These are phyloP conservation scores for Glossophaga mutica DNA, from an alignment of 2,797 vertebrate genomes.

Conservation along the genomic window DNA sequence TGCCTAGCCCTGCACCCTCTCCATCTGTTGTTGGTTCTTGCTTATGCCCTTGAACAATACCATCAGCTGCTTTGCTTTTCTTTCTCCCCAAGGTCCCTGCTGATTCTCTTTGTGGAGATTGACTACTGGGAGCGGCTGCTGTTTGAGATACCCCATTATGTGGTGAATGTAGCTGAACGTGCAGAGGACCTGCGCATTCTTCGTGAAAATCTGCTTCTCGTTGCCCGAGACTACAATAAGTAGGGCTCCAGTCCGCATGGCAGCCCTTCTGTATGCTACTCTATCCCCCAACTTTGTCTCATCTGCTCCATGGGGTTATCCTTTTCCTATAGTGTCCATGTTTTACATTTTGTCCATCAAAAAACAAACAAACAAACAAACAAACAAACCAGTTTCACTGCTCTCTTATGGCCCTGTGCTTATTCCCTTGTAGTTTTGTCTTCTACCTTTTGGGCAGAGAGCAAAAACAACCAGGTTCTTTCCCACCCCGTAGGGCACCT, in stretches of 20 bases:
- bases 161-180: constrained; percentile 83
- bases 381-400: background rate
- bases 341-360: background rate
- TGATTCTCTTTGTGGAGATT: constrained; percentile 88
- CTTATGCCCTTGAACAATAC: background rate
- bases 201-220: constrained; percentile 85
- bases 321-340: background rate
- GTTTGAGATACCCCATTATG: constrained; percentile 87
- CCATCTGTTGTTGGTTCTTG: background rate
- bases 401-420: background rate
- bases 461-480: background rate
- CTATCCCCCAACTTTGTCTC: background rate
- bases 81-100: constrained; percentile 79
- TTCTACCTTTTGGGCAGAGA: background rate
- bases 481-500: background rate
- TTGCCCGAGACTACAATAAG: constrained; percentile 91
- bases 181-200: constrained; percentile 85
- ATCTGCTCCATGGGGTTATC: background rate
- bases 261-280: background rate
- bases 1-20: accelerated
- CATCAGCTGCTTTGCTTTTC: background rate
- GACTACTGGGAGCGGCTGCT: constrained; percentile 88
- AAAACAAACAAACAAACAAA: background rate
- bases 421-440: background rate
- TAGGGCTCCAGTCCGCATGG: constrained; percentile 32